Evolutionary conservation across 2,888 invertebrate genomes (phyloP), one percentile per base, ranked within the genome.

Genomic region (Caenorhabditis sulstoni): DNA sequence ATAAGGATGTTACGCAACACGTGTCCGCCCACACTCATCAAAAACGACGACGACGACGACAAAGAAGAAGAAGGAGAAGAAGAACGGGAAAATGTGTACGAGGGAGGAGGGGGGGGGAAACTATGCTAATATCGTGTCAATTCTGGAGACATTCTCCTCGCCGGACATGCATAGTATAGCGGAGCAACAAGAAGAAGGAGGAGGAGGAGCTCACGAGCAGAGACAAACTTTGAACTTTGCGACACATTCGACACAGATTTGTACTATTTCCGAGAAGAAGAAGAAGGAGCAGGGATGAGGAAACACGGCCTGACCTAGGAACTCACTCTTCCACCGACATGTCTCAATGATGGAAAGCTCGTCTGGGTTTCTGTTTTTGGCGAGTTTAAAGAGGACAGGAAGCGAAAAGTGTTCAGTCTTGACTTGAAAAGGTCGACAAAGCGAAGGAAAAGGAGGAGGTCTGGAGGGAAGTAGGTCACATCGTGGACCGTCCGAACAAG

Each of bases 1-100:
- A 73, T 62, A 73, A 73, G 50, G 52, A 50, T 73, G 73, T 73
- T 73, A 49, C 64, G 73, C 64, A 73, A 73, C 73, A 73, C 73
- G 73, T 73, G 73, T 64, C 73, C 64, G 57, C 52, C 57, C 64
- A 29, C 49, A 57, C 62, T 50, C 73, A 64, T 44, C 55, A 73
- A 52, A 71, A 57, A 57, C 52, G 53, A 59, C 44, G 11, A 53
- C 20, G 14, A 39, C 16, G 41, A 52, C 1, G n/a, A 47, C 29
- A 61, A 52, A 45, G 14, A 29, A 29, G 29, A 29, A 3, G 29
- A 29, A 7, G 29, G 29, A 29, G 29, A 29, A 45, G 8, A 14
- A 9, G n/a, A 18, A 47, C 7, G 4, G 35, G 4, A 37, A 47
- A 64, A 35, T 22, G 45, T 23, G 23, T 49, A 55, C 23, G 16